Evolutionary conservation across 2,888 invertebrate genomes (phyloP).

Genomic region (Drosophila kambysellisi): DNA sequence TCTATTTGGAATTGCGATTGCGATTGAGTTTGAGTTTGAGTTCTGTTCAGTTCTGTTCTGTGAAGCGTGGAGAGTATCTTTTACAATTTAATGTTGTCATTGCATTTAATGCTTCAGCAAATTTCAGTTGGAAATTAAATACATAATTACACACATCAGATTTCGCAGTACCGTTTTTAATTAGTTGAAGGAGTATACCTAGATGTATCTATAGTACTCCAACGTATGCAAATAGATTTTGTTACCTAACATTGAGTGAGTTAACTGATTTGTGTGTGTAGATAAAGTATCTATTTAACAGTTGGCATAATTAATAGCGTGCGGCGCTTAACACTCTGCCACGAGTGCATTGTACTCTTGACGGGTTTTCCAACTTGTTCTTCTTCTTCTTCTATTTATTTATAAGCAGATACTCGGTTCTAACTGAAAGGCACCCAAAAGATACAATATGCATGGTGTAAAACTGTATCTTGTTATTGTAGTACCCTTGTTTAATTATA

Average conservation of each 20-base stretch:
- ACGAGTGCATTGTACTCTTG: conserved; percentile 73
- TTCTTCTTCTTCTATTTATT: conserved; percentile 6
- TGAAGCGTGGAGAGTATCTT: conserved; percentile 32
- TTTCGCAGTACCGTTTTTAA: conserved; percentile 48
- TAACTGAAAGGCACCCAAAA: conserved; percentile 64
- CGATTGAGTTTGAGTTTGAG: conserved; percentile 13
- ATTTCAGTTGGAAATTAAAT: conserved; percentile 51
- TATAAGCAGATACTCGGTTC: conserved; percentile 45
- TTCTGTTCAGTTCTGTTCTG: background rate
- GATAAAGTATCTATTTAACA: conserved; percentile 8
- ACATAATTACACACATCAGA: conserved; percentile 60
- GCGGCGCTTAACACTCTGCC: conserved; percentile 69
- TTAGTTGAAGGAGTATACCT: background rate
- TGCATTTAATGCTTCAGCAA: conserved; percentile 73
- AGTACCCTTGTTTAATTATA: conserved; percentile 73
- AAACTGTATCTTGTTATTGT: conserved; percentile 28
- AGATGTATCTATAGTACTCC: background rate
- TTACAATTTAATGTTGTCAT: conserved; percentile 72
- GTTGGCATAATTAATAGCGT: conserved; percentile 77
- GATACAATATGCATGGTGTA: conserved; percentile 4
- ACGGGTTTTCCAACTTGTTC: background rate
- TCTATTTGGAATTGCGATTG: conserved; percentile 1
- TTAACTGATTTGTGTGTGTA: background rate
- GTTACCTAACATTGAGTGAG: conserved; percentile 26
- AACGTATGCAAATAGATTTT: conserved; percentile 30